phyloP scores from a whole-genome alignment of 2,113 vertebrate genomes.

The Dromiciops gliroides region DNA sequence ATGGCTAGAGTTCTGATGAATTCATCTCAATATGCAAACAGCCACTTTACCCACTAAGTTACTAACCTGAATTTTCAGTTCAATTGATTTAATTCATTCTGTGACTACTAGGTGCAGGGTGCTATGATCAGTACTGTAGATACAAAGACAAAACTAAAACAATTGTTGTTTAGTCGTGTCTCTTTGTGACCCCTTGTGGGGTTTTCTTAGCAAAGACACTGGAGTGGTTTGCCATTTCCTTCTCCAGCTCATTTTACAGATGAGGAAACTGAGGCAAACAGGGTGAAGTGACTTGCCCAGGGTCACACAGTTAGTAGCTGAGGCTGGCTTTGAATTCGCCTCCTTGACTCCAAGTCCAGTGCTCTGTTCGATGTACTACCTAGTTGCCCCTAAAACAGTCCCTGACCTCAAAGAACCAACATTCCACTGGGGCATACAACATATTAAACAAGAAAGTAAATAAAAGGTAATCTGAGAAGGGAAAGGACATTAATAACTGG shows the following conservation, averaged over 20 bases:
- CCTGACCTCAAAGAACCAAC: neutral
- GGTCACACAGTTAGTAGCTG: neutral
- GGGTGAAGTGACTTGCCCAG: neutral
- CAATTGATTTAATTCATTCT: neutral
- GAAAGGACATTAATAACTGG: neutral
- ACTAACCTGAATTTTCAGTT: neutral
- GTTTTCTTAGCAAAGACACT: neutral
- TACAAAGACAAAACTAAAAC: neutral
- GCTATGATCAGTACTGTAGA: neutral
- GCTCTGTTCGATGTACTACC: neutral
- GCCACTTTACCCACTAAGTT: neutral
- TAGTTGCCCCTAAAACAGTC: neutral
- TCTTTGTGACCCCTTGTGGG: neutral
- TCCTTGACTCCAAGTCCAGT: too few relatives aligned
- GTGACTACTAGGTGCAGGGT: neutral
- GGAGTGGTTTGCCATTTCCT: neutral
- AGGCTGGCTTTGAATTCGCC: neutral
- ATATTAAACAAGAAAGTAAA: neutral
- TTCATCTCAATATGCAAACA: neutral
- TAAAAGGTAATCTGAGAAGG: neutral
- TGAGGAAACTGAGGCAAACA: neutral
- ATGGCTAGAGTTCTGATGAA: neutral
- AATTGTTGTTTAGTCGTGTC: neutral
- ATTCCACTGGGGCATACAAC: neutral
- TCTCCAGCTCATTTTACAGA: neutral